Evolutionary conservation across 53 echinoderm and acorn worm genomes (phyloP).

Genomic region (Apostichopus leukothele): DNA sequence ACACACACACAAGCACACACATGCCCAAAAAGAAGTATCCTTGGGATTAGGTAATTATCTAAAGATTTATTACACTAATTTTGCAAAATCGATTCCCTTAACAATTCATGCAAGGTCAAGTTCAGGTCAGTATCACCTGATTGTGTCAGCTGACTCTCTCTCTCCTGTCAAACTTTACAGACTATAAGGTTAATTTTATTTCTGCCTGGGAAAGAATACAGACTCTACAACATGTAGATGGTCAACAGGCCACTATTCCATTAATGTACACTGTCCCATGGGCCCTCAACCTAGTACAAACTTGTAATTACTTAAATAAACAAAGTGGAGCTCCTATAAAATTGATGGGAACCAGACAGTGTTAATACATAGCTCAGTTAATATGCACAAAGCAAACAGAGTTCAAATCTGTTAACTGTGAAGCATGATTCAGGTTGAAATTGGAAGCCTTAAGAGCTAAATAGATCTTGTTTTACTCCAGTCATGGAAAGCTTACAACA

Average conservation of each 20-base stretch:
- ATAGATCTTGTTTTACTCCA: too few species aligned
- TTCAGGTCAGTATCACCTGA: conserved; percentile 24
- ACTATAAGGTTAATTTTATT: too few species aligned
- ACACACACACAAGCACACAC: too few species aligned
- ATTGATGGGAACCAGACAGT: conserved; percentile 1
- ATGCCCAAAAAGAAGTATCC: neutral
- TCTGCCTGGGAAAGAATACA: neutral
- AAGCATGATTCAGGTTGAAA: too few species aligned
- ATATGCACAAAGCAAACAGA: too few species aligned
- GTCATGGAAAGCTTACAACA: too few species aligned
- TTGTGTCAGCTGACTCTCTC: neutral
- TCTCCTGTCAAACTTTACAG: neutral
- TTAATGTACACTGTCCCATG: conserved; percentile 4
- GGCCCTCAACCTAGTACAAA: neutral
- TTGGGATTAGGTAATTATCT: neutral
- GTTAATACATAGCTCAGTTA: neutral
- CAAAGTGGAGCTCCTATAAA: neutral
- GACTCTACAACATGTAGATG: neutral
- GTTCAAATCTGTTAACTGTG: too few species aligned
- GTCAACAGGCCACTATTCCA: neutral
- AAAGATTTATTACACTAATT: neutral
- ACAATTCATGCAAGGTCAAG: neutral
- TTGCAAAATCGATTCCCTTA: neutral
- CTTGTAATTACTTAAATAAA: neutral
- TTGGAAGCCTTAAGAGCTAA: too few species aligned